Base-by-base conservation (phyloP, 2,797 vertebrate species). In the Propithecus deckenii region DNA sequence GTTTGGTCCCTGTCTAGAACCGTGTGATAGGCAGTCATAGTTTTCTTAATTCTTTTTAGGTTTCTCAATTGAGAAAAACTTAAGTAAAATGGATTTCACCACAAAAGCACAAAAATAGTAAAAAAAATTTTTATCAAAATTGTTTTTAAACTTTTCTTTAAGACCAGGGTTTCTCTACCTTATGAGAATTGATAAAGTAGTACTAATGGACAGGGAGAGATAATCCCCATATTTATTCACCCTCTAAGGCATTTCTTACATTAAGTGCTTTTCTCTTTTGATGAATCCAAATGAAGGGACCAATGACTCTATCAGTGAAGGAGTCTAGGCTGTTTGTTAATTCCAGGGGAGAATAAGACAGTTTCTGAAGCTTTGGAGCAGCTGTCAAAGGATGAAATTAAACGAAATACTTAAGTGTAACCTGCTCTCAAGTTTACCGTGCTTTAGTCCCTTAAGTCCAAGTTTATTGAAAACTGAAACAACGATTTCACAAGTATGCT, bases 391-490 rank as follows among this genome's bases (percentile, higher is more conserved):
- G 20, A 85, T 25, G 78, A 72, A 85, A 95, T 48, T 32, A 74
- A 55, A 35, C 3, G n/a, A 25, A 20, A 3, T 38, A 50, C 13
- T 41, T 28, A 5, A 30, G 12, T 30, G 41, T 11, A 23, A 32
- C 2, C 10, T 48, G 30, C 28, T 86, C n/a, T 93, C 22, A 76
- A 38, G 28, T 65, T 87, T 72, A 72, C 43, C 41, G 0, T 13
- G 38, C 9, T 75, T 72, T 65, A 61, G 12, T 92, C 80, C 14
- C 55, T 32, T 59, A 89, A 59, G 25, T 79, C 18, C 72, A 80
- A n/a, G 38, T 67, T 87, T 91, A 81, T 48, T 88, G 50, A 46
- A 94, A 92, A 94, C 32, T 90, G 80, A 93, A 89, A 71, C 15
- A 89, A 55, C 25, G 61, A n/a, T 72, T 61, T 78, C 41, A n/a